Conservation (phyloP, 2,888 invertebrate genomes). For the Lasioglossum villosulum region DNA sequence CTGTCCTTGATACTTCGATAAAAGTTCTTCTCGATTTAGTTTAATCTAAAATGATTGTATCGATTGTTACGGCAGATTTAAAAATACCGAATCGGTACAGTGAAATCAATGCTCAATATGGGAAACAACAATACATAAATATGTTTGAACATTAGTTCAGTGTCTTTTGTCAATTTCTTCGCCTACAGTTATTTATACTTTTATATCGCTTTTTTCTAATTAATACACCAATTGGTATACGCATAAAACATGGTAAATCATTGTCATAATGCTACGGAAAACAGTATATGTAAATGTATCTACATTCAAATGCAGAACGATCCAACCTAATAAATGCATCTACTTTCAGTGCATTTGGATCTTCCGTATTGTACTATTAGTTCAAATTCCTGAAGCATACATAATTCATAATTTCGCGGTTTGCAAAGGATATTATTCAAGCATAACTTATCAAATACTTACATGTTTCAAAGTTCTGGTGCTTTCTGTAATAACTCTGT, state of each 20-base stretch:
- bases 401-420: neutral
- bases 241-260: neutral
- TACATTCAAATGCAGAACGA: neutral
- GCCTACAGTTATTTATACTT: neutral
- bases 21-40: neutral
- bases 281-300: neutral
- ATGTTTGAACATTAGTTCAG: neutral
- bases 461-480: neutral
- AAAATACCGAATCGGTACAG: neutral
- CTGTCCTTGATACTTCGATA: constrained; percentile 1
- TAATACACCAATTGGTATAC: neutral
- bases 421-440: neutral
- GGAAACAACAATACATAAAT: neutral
- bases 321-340: neutral
- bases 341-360: too few relatives aligned
- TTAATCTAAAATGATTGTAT: neutral
- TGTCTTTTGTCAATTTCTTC: neutral
- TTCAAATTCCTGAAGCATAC: neutral
- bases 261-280: neutral
- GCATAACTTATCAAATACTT: neutral
- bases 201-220: neutral
- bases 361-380: neutral
- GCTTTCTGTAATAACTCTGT: too few relatives aligned
- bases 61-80: neutral
- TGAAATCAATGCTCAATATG: neutral